Evolutionary conservation across 2,113 vertebrate species (phyloP).

Genomic region (Oriolus oriolus): DNA sequence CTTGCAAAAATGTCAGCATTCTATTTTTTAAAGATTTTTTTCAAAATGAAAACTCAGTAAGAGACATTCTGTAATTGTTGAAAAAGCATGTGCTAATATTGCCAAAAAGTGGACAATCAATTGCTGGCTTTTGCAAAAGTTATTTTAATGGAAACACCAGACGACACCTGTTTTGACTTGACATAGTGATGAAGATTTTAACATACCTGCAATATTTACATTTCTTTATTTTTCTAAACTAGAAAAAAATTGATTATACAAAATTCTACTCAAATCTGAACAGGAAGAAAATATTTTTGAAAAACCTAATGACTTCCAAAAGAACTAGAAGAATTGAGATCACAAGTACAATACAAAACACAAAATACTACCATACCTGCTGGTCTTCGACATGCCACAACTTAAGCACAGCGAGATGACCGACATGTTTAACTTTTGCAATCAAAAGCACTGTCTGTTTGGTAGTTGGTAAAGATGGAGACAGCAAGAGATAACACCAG

Average conservation of each 20-base stretch:
- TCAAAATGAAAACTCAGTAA: background rate
- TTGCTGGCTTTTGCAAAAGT: background rate
- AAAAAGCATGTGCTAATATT: background rate
- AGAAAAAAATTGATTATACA: background rate
- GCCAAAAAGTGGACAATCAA: background rate
- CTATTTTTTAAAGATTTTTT: background rate
- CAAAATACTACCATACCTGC: slow-evolving; percentile 65
- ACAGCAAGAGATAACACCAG: background rate
- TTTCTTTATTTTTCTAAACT: background rate
- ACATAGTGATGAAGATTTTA: background rate
- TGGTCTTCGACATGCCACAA: slow-evolving; percentile 70
- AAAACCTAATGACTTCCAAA: background rate
- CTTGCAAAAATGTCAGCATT: background rate
- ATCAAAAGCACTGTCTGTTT: background rate
- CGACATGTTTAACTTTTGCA: slow-evolving; percentile 70
- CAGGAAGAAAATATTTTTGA: background rate
- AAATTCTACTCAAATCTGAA: background rate
- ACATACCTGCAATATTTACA: background rate
- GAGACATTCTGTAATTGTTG: background rate
- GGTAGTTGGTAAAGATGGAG: background rate
- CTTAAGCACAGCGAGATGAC: slow-evolving; percentile 75
- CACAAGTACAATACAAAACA: background rate
- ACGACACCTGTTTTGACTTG: background rate
- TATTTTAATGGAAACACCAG: background rate
- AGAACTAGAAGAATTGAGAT: background rate